phyloP scores from a whole-genome alignment of 2,797 vertebrate species.

The Selene dorsalis region DNA sequence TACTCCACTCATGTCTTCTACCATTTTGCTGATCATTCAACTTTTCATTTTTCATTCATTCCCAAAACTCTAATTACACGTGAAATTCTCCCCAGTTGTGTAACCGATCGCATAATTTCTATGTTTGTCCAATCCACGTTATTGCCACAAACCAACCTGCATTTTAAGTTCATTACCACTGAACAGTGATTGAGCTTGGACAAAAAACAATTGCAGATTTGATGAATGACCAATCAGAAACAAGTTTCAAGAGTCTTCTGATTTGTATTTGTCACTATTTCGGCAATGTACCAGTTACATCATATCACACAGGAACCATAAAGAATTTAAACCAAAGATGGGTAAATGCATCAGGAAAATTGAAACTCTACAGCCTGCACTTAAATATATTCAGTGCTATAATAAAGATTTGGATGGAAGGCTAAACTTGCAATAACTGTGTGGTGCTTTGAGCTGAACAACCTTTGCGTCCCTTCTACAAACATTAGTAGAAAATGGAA shows the following conservation, averaged over 20 bases:
- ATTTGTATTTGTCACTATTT: background rate
- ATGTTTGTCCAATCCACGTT: background rate
- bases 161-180: background rate
- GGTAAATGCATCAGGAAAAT: background rate
- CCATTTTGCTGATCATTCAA: background rate
- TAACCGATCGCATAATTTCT: background rate
- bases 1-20: background rate
- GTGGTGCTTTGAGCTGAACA: too few species aligned
- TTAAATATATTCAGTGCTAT: background rate
- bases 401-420: background rate
- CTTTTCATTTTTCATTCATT: background rate
- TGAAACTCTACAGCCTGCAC: background rate
- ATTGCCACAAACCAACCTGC: background rate
- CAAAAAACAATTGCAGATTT: background rate
- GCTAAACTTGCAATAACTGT: too few species aligned
- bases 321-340: background rate
- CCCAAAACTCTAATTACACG: accelerated
- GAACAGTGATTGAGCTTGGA: constrained; percentile 1
- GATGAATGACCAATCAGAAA: background rate
- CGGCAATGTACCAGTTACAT: background rate
- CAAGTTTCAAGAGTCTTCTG: background rate
- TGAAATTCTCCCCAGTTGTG: background rate
- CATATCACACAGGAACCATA: background rate
- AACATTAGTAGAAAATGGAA: background rate
- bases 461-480: background rate